Evolutionary conservation across 2,888 invertebrate species (phyloP), one percentile per base, ranked within the genome.

Genomic region (Phytoseiulus persimilis): DNA sequence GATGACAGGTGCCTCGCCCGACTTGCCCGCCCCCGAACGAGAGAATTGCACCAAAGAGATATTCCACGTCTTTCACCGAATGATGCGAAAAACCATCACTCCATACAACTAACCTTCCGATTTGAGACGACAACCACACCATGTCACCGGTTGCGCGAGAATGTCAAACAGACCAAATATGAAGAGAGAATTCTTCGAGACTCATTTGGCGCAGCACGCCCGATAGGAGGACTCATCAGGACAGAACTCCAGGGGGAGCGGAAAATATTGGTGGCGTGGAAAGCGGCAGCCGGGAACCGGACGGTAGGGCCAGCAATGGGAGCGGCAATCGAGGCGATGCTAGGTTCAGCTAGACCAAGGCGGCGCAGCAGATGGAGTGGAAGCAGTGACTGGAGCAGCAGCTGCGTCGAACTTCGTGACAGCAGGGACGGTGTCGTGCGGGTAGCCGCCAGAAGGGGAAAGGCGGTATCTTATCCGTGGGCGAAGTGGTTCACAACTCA

Each of bases 401-500:
- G 90, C 90, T 6, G 45, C 33, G 46, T 89, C 90, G 31, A 83
- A 90, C 45, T 90, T 90, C 18, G 89, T 32, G 6, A 87, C 39
- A 45, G 87, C 33, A 23, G 90, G 87, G 83, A 90, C 83, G 39
- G 90, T 90, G 33, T n/a, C 31, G 87, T 87, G 33, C 5, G 87
- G 6, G 87, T 9, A 33, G 87, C 32, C n/a, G 87, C 87, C 0
- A n/a, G 39, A 28, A 90, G 83, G 33, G 87, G 14, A n/a, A 90
- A 83, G 6, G 91, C n/a, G 33, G 89, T 91, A 45, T 91, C 91
- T 5, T 91, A 91, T 90, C 33, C 87, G 83, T 91, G 90, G 83
- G 91, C 91, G 65, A 91, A 90, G 90, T 91, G 91, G 90, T 91
- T 91, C 31, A 91, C 91, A 89, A 91, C 90, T 45, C 91, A 91